Base-by-base conservation (phyloP, 2,888 invertebrate genomes). In the Deroplatys truncata region DNA sequence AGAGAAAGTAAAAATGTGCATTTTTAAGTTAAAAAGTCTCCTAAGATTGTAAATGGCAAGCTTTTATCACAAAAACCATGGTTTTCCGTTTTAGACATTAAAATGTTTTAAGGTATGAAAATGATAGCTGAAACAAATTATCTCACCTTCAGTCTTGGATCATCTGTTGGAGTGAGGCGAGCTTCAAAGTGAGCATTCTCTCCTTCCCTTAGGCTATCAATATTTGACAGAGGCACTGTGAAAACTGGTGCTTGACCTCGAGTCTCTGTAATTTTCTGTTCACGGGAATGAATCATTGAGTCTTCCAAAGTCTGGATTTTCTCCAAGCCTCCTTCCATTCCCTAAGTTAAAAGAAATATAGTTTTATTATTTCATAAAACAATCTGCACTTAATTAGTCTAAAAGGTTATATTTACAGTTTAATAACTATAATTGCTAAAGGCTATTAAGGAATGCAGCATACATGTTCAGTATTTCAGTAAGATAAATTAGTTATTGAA, bases 271-370 rank as follows among this genome's bases (percentile, higher is more conserved):
- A 95, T 95, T 90, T 95, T 95, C 91, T 96, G 96, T 91, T 97
- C 97, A 92, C 95, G 96, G 82, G 95, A 95, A 91, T 97, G 96
- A 92, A 98, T 94, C 95, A 98, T 95, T 91, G 98, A 97, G 93
- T 98, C 98, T 94, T 99, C 99, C 91, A 99, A 94, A 91, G 96
- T 97, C 94, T 98, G 98, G 91, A 99, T 97, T 93, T 98, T 98
- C 93, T 98, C 98, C 92, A 98, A 95, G 92, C 98, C 98, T 92
- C 98, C 98, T 95, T 98, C 98, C 98, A 98, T 98, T 94, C 98
- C 97, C 96, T 97, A 91, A 28, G 92, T 92, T 84, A 83, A 88
- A 87, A 90, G 90, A 91, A 88, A n/a, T 4, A 85, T 28, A 72
- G 16, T 43, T 43, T 43, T 43, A 43, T 0, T 13, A 43, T 2